These are phyloP conservation scores for Tenthredo notha DNA, from an alignment of 2,888 invertebrate genomes.

Conservation along the genomic window DNA sequence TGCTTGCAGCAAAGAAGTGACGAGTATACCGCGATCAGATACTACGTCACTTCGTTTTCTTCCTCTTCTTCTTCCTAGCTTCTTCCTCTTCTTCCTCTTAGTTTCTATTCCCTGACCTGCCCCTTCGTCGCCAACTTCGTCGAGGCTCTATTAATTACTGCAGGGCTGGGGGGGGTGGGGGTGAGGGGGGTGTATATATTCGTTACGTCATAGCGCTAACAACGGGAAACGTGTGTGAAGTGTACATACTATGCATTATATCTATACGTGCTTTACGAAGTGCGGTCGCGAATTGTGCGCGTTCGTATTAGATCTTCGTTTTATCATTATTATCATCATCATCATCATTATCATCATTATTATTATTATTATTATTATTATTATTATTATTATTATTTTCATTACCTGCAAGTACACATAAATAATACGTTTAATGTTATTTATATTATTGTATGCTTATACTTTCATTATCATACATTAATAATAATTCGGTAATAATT, in stretches of 20 bases:
- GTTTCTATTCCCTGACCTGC: slow-evolving; percentile 51
- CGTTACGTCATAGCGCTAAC: slow-evolving; percentile 42
- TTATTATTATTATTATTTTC: not conserved
- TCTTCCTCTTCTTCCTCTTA: slow-evolving; percentile 39
- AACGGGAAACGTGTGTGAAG: slow-evolving; percentile 44
- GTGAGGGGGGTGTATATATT: too few species aligned
- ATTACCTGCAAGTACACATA: not conserved
- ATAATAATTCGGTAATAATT: not conserved
- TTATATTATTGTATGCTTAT: not conserved
- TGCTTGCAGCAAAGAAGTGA: too few species aligned
- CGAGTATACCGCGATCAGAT: not conserved
- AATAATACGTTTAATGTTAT: not conserved
- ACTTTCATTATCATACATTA: not conserved
- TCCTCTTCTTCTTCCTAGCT: not conserved
- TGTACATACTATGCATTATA: not conserved
- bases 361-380: not conserved
- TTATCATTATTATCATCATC: not conserved
- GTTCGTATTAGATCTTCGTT: not conserved
- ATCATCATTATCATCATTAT: not conserved
- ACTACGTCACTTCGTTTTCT: slow-evolving; percentile 48
- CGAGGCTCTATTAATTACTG: slow-evolving; percentile 44
- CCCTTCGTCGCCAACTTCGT: slow-evolving; percentile 34
- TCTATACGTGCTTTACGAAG: slow-evolving; percentile 22
- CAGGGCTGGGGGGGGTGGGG: too few species aligned
- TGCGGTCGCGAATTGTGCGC: not conserved